A percentile compares a stretch with the other conserved stretches of the same genome.
phyloP scores from a whole-genome alignment of 2,888 invertebrate genomes.

The Latheticus oryzae region DNA sequence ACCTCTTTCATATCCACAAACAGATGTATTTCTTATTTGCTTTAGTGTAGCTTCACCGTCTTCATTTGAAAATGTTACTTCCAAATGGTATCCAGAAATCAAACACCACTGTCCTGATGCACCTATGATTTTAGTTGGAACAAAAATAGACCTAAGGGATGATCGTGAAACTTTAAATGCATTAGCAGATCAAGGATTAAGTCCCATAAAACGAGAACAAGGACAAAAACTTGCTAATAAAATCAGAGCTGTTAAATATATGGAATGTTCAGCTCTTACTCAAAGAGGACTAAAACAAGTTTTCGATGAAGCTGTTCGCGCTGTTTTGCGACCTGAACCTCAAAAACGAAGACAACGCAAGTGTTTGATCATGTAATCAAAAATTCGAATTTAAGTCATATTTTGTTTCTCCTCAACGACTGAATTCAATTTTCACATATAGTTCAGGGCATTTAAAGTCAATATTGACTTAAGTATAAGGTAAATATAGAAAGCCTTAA shows the following conservation, averaged over 20 bases:
- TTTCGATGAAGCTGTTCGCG: constrained; percentile 98
- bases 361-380: constrained; percentile 70
- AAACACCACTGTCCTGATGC: constrained; percentile 99
- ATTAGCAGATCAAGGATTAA: constrained; percentile 92
- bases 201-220: constrained; percentile 96
- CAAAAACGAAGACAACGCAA: constrained; percentile 94
- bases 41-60: constrained; percentile 99
- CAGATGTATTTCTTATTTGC: constrained; percentile 99
- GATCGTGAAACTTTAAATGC: constrained; percentile 94
- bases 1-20: constrained; percentile 98
- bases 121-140: constrained; percentile 98
- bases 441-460: constrained; percentile 44
- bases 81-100: constrained; percentile 99
- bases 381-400: too few relatives aligned
- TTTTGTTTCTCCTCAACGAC: constrained; percentile 32
- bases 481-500: constrained; percentile 33
- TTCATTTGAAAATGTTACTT: constrained; percentile 99
- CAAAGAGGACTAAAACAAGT: constrained; percentile 98
- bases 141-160: constrained; percentile 98
- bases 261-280: constrained; percentile 99
- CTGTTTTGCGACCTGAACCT: constrained; percentile 96
- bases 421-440: constrained; percentile 36
- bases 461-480: constrained; percentile 37
- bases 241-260: constrained; percentile 98
- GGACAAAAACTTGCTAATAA: constrained; percentile 98